Base-by-base conservation (phyloP, 1,140 invertebrate species). In the Meloidogyne chitwoodi region DNA sequence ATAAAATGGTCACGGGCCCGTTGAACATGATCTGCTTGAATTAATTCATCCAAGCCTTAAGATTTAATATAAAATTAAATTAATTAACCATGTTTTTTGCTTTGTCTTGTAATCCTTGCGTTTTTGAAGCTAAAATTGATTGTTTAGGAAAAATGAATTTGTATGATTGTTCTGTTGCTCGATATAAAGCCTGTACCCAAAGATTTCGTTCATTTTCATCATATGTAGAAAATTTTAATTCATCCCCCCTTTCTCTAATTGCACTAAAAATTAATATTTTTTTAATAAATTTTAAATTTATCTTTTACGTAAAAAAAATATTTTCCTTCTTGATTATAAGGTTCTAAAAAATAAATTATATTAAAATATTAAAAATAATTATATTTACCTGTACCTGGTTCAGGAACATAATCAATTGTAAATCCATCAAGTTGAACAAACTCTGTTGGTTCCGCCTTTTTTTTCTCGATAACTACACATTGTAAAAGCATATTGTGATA, bases 401-500 rank as follows among this genome's bases (percentile, higher is more conserved):
- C 96, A 86, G 86, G 84, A 83, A 97, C 96, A 88, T 99, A 99
- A 88, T 99, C 96, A 19, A 99, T 96, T 74, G 96, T 99, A 88
- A 96, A 99, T 2, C 95, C 95, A 90, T 99, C 96, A 27, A 99
- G 89, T 88, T 98, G 95, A 93, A 98, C 95, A 93, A 99, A 97
- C 89, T 99, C 97, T 65, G 94, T 95, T 0, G 97, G 96, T 88
- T 99, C 96, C 24, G 94, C 93, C 89, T 98, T 98, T 89, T n/a
- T 98, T 99, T 88, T 99, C 95, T 88, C 97, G 94, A 88, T 98
- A 99, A 85, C 94, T 98, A 89, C 97, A 99, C 91, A 99, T 95
- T 31, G 96, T 96, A 91, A 99, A 99, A 41, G 96, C 98, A 89
- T 99, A 99, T 90, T 99, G 97, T 61, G 95, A 98, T n/a, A 97